Conservation (phyloP, 2,113 vertebrate species). For the Alosa alosa region DNA sequence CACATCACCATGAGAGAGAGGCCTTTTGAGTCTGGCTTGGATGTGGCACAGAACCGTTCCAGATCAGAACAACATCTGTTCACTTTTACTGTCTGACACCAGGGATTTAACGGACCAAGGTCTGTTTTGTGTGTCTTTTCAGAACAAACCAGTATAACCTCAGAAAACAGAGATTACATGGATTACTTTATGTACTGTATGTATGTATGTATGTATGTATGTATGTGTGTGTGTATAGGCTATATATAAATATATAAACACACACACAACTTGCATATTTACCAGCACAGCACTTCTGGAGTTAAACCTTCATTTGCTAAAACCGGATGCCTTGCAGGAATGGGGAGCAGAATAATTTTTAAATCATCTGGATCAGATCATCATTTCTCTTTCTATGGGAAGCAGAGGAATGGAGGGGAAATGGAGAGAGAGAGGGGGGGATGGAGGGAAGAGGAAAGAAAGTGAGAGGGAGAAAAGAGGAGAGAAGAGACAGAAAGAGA, state of each 20-base stretch:
- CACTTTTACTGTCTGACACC: too few species aligned
- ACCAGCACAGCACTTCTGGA: background rate
- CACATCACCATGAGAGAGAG: background rate
- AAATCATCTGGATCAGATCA: conserved; percentile 12
- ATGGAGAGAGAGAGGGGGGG: conserved; percentile 9
- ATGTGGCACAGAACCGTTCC: too few species aligned
- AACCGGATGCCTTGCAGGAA: background rate
- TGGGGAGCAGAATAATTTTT: background rate
- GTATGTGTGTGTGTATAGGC: background rate
- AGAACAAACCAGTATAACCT: too few species aligned
- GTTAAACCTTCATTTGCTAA: background rate
- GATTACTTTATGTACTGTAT: too few species aligned
- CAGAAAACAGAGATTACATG: too few species aligned
- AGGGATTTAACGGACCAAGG: too few species aligned
- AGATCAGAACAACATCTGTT: too few species aligned
- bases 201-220: background rate
- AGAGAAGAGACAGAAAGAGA: background rate
- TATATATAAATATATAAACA: background rate
- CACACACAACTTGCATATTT: background rate
- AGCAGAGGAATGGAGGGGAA: background rate
- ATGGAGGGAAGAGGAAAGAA: background rate
- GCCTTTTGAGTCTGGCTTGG: background rate
- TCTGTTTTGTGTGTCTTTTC: too few species aligned
- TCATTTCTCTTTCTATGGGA: background rate
- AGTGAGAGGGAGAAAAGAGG: background rate